phyloP scores from a whole-genome alignment of 2,888 invertebrate species.

The Drosophila mimica region DNA sequence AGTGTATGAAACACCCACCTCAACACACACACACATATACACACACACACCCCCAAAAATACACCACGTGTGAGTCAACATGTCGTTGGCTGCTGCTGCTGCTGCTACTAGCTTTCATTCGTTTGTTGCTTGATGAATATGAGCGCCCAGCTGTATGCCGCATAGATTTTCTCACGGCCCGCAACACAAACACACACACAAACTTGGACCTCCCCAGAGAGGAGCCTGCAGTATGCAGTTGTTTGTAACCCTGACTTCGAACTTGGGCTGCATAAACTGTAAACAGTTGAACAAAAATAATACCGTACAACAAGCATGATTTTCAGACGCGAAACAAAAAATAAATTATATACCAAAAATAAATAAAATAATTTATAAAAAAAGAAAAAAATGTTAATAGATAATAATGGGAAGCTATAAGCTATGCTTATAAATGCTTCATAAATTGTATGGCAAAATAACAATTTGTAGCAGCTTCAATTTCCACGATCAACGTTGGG shows the following conservation, averaged over 20 bases:
- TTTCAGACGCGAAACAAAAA: not conserved
- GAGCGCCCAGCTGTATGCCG: constrained; percentile 78
- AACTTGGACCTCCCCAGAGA: constrained; percentile 2
- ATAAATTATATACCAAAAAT: not conserved
- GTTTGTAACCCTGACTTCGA: not conserved
- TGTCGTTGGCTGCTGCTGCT: constrained; percentile 32
- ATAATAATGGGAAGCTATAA: not conserved
- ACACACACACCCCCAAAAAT: constrained; percentile 10
- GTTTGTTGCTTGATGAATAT: constrained; percentile 55
- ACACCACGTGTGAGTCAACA: constrained; percentile 41
- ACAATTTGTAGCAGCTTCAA: not conserved
- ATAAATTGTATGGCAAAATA: not conserved
- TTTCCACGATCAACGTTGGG: not conserved
- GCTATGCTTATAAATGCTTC: not conserved
- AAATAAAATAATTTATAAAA: not conserved
- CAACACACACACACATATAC: constrained; percentile 1
- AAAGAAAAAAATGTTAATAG: not conserved
- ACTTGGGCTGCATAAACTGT: constrained; percentile 4
- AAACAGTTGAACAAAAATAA: not conserved
- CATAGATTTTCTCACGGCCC: constrained; percentile 77
- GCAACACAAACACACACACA: constrained; percentile 20
- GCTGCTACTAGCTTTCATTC: constrained; percentile 13
- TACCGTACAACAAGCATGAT: not conserved
- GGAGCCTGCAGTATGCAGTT: constrained; percentile 11
- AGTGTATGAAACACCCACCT: constrained; percentile 24